Conservation (phyloP, 2,113 vertebrate species). For the Gallinago jamesoni region DNA sequence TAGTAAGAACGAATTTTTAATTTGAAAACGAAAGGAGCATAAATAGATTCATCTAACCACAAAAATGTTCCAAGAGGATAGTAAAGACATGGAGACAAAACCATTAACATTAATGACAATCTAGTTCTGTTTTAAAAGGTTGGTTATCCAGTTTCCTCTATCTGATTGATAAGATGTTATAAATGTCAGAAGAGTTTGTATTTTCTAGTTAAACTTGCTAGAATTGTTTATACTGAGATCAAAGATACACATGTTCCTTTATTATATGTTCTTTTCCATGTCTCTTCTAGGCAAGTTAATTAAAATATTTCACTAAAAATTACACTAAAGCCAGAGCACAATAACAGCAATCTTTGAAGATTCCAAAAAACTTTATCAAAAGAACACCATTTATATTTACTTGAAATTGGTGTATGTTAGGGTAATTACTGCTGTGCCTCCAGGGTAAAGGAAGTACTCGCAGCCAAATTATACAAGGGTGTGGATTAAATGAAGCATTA, state of each 20-base stretch:
- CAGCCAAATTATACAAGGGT: conserved; percentile 69
- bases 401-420: conserved; percentile 64
- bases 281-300: conserved; percentile 56
- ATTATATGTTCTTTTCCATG: conserved; percentile 57
- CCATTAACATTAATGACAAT: conserved; percentile 37
- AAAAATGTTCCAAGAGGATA: background rate
- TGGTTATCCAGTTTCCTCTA: conserved; percentile 36
- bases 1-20: background rate
- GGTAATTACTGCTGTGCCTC: conserved; percentile 70
- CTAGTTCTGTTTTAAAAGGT: background rate
- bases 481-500: conserved; percentile 72
- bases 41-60: conserved; percentile 17
- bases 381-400: conserved; percentile 65
- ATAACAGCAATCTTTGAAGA: conserved; percentile 66
- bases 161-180: conserved; percentile 59
- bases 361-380: conserved; percentile 65
- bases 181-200: conserved; percentile 56
- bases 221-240: conserved; percentile 64
- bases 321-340: conserved; percentile 44
- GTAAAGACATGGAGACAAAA: conserved; percentile 11
- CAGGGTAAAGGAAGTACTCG: conserved; percentile 62
- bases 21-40: background rate
- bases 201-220: conserved; percentile 62
- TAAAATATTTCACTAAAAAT: conserved; percentile 68
- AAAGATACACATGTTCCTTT: conserved; percentile 58